Conservation (phyloP, 1,140 invertebrate genomes). For the Drosophila mojavensis region DNA sequence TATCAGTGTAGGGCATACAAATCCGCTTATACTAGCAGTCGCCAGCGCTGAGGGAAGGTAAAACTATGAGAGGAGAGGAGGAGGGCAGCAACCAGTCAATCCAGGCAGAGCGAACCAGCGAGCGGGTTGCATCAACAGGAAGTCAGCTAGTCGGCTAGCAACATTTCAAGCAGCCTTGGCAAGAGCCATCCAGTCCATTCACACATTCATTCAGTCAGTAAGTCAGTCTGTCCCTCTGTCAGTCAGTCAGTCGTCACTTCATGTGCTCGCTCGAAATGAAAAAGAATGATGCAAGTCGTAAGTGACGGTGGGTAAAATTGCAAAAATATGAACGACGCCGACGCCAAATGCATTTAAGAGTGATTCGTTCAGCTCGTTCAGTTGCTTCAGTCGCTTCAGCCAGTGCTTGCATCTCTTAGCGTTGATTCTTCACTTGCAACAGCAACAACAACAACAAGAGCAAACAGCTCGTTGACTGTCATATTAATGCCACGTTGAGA, state of each 20-base stretch:
- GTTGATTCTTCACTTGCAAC: neutral
- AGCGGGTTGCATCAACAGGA: slow-evolving; percentile 13
- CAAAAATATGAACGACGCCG: slow-evolving; percentile 40
- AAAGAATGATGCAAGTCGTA: slow-evolving; percentile 57
- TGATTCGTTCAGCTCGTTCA: slow-evolving; percentile 13
- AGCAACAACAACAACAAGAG: neutral
- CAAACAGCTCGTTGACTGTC: slow-evolving; percentile 19
- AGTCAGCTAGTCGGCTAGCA: slow-evolving; percentile 31
- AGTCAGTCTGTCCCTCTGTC: neutral
- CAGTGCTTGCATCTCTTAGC: neutral
- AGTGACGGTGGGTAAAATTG: slow-evolving; percentile 34
- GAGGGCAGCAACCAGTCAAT: slow-evolving; percentile 8
- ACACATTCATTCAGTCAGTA: slow-evolving; percentile 37
- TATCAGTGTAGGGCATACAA: slow-evolving; percentile 35
- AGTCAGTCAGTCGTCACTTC: slow-evolving; percentile 47
- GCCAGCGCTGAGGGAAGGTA: neutral
- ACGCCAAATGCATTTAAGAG: slow-evolving; percentile 40
- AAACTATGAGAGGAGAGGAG: neutral
- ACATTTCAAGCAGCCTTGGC: slow-evolving; percentile 17
- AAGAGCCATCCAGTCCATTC: slow-evolving; percentile 34
- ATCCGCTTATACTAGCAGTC: slow-evolving; percentile 48
- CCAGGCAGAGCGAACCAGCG: slow-evolving; percentile 29
- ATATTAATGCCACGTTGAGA: slow-evolving; percentile 26
- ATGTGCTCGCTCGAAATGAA: slow-evolving; percentile 52
- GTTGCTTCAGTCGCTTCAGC: neutral